Evolutionary conservation across 2,888 invertebrate genomes (phyloP), one percentile per base, ranked within the genome.

Genomic region (Heteromurus nitidus): DNA sequence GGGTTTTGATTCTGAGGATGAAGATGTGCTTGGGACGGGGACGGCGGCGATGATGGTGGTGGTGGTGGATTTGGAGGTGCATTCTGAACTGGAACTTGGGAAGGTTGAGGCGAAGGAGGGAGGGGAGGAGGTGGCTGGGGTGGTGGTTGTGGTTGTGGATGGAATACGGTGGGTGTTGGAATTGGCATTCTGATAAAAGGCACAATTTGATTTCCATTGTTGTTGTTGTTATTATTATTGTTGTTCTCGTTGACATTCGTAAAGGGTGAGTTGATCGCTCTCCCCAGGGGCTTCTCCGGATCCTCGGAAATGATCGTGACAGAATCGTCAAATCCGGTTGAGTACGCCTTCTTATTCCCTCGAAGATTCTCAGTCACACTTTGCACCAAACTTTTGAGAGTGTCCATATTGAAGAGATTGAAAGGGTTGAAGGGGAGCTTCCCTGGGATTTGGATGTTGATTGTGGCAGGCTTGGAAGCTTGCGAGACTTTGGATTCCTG

Each of bases 351-450:
- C n/a, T 74, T 68, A 58, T 60, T 79, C 7, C 82, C 73, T 9
- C 73, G 68, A 7, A 82, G 50, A n/a, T 82, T 82, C 16, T 82
- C 82, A 0, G 77, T 82, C 16, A 82, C 82, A 74, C 79, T 82
- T 69, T 82, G 82, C 30, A 82, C 82, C 28, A 82, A 74, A 53
- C 60, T 79, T 79, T 82, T 82, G 16, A 82, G 67, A 1, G 77
- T 82, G 67, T 82, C 73, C 58, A 82, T 79, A 42, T 82, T 80
- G 50, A 84, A 84, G 1, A 84, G 42, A 24, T 75, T 79, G 26
- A 84, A 79, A 16, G 84, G 84, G 50, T 84, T 84, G 70, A 84
- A 84, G 20, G 82, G 82, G 2, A 84, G 53, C 55, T 82, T 84
- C 26, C 80, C 82, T 7, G 84, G 84, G 16, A 84, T 50, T 70